A percentile compares a stretch with the other conserved stretches of the same genome.
Evolutionary conservation across 2,113 vertebrate genomes (phyloP).

Genomic region (Oxyura jamaicensis): DNA sequence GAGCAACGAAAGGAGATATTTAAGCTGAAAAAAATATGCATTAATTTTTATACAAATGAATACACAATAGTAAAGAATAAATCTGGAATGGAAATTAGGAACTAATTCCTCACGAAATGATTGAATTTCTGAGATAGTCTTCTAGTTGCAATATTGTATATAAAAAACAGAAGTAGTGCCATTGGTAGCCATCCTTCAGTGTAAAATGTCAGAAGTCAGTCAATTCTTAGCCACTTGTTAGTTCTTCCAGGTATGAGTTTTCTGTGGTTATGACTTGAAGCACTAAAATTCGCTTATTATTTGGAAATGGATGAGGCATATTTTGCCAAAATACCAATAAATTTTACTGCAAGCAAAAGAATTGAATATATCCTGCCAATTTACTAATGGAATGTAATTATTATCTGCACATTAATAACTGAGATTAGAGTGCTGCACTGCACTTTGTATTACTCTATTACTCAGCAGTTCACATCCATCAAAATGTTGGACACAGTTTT

Average conservation of each 20-base stretch:
- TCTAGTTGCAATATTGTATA: neutral
- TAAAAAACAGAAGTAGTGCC: neutral
- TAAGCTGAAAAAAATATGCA: neutral
- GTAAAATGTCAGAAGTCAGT: neutral
- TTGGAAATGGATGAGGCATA: neutral
- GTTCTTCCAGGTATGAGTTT: neutral
- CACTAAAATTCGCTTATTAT: neutral
- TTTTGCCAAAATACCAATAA: constrained; percentile 22
- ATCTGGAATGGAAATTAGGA: neutral
- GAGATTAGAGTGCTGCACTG: neutral
- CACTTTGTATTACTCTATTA: neutral
- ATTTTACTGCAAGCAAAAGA: constrained; percentile 11
- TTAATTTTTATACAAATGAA: neutral
- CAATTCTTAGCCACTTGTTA: neutral
- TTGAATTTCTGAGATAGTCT: neutral
- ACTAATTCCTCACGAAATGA: neutral
- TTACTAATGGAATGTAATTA: constrained; percentile 47
- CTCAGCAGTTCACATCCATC: constrained; percentile 9
- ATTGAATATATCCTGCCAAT: neutral
- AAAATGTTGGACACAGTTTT: neutral
- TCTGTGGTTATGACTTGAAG: neutral
- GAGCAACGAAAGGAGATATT: neutral
- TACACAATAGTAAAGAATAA: neutral
- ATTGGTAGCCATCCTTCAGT: neutral
- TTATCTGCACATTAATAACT: neutral